phyloP scores from a whole-genome alignment of 2,797 vertebrate genomes.

The Crocodylus rhombifer region DNA sequence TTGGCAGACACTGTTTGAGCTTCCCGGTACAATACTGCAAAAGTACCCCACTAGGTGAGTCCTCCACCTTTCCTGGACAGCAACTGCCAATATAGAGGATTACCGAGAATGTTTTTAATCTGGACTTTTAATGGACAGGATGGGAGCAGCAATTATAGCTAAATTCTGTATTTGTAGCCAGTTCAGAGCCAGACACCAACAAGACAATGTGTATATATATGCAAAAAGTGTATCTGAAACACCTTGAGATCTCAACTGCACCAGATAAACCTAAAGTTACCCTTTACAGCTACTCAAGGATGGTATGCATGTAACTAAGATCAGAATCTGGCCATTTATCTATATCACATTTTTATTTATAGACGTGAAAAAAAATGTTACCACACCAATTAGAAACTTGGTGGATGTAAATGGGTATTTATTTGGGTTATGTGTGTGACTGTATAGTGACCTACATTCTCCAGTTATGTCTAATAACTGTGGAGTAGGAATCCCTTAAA shows the following conservation, averaged over 20 bases:
- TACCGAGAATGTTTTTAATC: neutral
- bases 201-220: neutral
- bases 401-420: neutral
- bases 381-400: no score
- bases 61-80: neutral
- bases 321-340: neutral
- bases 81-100: neutral
- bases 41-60: neutral
- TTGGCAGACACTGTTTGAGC: rapidly evolving
- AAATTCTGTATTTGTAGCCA: neutral
- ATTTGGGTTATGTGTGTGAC: neutral
- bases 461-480: neutral
- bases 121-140: neutral
- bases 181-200: neutral
- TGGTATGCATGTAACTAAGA: neutral
- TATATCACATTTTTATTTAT: neutral
- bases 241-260: neutral
- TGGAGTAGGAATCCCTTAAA: neutral
- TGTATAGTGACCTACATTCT: neutral
- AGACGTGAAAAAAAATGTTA: neutral
- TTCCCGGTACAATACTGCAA: rapidly evolving
- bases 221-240: neutral
- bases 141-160: rapidly evolving
- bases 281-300: neutral
- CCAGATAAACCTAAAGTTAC: neutral